A percentile compares a stretch with the other conserved stretches of the same genome.
These are phyloP conservation scores for Borostomias antarcticus DNA, from an alignment of 2,797 vertebrate genomes.

Conservation along the genomic window DNA sequence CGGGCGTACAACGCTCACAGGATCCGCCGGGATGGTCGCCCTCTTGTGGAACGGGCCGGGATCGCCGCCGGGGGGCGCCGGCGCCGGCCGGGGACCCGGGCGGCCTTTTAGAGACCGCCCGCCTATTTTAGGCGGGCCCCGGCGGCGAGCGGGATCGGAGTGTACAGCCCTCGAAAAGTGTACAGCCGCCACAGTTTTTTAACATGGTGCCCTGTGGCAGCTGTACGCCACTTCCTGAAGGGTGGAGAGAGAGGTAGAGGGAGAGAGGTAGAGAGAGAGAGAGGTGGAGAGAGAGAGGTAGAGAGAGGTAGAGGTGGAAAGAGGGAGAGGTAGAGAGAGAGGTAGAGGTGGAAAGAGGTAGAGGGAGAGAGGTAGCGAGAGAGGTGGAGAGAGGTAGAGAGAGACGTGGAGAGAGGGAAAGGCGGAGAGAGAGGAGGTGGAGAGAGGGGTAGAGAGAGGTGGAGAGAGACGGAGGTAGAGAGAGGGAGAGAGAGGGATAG, in stretches of 20 bases:
- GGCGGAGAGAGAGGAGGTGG: constrained; percentile 40
- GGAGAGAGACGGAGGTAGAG: not conserved
- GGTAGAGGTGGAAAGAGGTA: constrained; percentile 16
- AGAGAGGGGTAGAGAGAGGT: not conserved
- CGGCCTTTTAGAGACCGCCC: too few relatives aligned
- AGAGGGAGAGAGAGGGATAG: not conserved
- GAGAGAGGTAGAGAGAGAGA: not conserved
- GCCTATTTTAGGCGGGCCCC: too few relatives aligned
- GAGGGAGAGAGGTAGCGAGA: constrained; percentile 15
- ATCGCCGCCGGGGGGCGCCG: too few relatives aligned
- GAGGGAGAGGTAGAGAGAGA: constrained; percentile 20
- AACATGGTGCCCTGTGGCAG: too few relatives aligned
- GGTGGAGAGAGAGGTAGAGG: not conserved
- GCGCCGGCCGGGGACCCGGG: too few relatives aligned
- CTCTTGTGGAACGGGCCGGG: too few relatives aligned
- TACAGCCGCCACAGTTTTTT: too few relatives aligned
- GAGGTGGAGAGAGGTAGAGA: constrained; percentile 44
- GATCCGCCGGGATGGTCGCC: too few relatives aligned
- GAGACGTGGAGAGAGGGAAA: constrained; percentile 37
- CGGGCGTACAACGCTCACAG: too few relatives aligned
- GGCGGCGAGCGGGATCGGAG: too few relatives aligned
- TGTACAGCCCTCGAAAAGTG: too few relatives aligned
- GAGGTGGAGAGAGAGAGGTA: not conserved
- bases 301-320: not conserved
- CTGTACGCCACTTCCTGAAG: too few relatives aligned